Evolutionary conservation across 2,113 vertebrate genomes (phyloP).

Genomic region (Petromus typicus): DNA sequence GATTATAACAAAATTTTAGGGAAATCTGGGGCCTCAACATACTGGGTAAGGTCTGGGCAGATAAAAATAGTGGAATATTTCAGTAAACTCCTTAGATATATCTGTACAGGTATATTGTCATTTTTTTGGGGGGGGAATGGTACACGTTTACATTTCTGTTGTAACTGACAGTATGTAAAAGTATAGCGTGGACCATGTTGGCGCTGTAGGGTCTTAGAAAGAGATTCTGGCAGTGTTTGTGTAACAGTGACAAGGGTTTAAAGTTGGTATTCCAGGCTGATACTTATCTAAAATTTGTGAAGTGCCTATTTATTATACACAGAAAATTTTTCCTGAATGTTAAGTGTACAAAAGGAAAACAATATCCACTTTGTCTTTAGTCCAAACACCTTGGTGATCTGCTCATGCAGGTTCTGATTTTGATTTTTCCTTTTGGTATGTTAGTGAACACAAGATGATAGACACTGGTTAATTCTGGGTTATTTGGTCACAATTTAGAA

Average conservation of each 20-base stretch:
- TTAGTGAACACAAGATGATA: neutral
- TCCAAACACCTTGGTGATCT: neutral
- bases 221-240: neutral
- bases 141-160: neutral
- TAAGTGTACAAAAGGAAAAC: neutral
- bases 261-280: neutral
- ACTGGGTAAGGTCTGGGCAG: neutral
- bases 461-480: neutral
- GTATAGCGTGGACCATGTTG: neutral
- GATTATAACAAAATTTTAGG: neutral
- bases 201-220: neutral
- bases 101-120: neutral
- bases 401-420: too few relatives aligned
- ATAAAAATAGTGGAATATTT: neutral
- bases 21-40: neutral
- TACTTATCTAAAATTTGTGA: neutral
- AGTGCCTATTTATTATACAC: neutral
- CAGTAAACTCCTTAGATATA: neutral
- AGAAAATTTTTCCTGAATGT: neutral
- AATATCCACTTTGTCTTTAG: neutral
- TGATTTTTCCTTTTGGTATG: neutral
- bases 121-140: neutral
- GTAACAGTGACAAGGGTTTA: neutral
- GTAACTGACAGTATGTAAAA: neutral
- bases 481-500: neutral